A percentile compares a stretch with the other conserved stretches of the same genome.
These are phyloP conservation scores for Rhagologus leucostigma DNA, from an alignment of 2,113 vertebrate genomes.

Conservation along the genomic window DNA sequence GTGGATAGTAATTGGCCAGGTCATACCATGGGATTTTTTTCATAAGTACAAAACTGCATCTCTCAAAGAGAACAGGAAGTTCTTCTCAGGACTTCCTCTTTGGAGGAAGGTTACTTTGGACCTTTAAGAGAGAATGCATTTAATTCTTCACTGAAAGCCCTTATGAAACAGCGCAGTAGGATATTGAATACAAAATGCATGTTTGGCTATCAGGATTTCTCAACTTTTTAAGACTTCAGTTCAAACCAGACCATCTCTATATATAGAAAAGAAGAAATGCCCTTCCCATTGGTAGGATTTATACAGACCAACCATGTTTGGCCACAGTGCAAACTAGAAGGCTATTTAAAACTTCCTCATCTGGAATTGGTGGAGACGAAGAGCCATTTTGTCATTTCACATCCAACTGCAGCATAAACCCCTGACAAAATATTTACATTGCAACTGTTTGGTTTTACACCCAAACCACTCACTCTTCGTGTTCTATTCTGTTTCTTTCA, in stretches of 20 bases:
- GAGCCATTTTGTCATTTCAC: not conserved
- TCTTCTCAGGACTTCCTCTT: not conserved
- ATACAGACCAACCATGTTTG: not conserved
- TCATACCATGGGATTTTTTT: not conserved
- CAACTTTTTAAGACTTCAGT: not conserved
- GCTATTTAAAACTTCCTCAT: not conserved
- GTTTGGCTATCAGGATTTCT: not conserved
- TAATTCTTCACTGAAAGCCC: not conserved
- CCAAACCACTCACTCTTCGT: not conserved
- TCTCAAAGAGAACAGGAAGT: not conserved
- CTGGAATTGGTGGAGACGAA: not conserved
- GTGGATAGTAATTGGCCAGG: not conserved
- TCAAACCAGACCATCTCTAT: not conserved
- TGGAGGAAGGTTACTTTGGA: not conserved
- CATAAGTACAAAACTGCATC: not conserved
- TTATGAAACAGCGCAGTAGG: not conserved
- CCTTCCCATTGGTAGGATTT: not conserved
- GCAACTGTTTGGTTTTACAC: not conserved
- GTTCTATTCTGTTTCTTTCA: not conserved
- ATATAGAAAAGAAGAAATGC: not conserved
- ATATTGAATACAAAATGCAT: not conserved
- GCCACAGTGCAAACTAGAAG: not conserved
- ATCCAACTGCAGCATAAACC: not conserved
- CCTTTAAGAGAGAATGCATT: not conserved
- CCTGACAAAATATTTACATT: not conserved